Conservation (phyloP, 2,888 invertebrate species). For the Helleia helle region DNA sequence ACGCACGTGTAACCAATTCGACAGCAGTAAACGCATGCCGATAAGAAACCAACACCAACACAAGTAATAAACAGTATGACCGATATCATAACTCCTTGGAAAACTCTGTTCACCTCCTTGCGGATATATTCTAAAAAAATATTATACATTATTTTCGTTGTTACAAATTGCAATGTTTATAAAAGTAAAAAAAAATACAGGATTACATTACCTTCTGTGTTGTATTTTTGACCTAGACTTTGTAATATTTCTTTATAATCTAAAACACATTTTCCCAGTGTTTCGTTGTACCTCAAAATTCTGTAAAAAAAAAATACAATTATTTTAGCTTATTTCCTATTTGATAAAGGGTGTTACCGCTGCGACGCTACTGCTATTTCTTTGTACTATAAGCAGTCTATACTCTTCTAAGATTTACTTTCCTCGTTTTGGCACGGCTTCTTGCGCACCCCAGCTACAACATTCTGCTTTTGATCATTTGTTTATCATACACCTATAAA, state of each 20-base stretch:
- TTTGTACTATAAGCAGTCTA: too few relatives aligned
- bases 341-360: too few relatives aligned
- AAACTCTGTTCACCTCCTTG: conserved; percentile 36
- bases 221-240: conserved; percentile 28
- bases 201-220: conserved; percentile 28
- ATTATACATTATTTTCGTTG: too few relatives aligned
- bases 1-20: conserved; percentile 47
- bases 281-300: conserved; percentile 36
- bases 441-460: too few relatives aligned
- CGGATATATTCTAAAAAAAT: conserved; percentile 43
- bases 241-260: conserved; percentile 33
- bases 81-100: conserved; percentile 40
- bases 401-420: too few relatives aligned
- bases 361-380: too few relatives aligned
- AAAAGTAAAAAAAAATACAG: conserved; percentile 24
- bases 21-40: conserved; percentile 48
- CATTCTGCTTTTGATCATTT: too few relatives aligned
- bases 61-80: conserved; percentile 39
- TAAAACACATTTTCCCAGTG: conserved; percentile 35
- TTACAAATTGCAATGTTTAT: conserved; percentile 11
- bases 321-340: not conserved
- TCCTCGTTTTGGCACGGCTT: too few relatives aligned
- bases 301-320: conserved; percentile 29
- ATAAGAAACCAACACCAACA: conserved; percentile 33
- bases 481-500: too few relatives aligned